Conservation (phyloP, 2,797 vertebrate genomes). For the Spinus olivaceus region DNA sequence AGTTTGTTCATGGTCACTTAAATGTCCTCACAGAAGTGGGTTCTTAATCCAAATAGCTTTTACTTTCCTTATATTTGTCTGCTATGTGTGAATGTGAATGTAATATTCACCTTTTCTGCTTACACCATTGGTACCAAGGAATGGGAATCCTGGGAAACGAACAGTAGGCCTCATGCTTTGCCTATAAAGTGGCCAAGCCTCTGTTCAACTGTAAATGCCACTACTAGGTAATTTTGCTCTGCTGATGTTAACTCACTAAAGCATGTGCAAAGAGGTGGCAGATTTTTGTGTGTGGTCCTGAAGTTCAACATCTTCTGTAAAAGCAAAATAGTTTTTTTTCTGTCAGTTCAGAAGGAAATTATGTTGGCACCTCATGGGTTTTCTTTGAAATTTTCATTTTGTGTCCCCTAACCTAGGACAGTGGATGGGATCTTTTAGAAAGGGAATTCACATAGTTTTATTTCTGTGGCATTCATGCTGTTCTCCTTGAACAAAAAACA, state of each 20-base stretch:
- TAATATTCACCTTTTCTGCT: background rate
- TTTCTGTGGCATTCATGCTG: background rate
- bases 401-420: background rate
- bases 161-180: background rate
- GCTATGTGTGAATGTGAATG: background rate
- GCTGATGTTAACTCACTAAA: background rate
- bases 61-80: background rate
- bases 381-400: background rate
- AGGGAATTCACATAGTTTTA: background rate
- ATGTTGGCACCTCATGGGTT: background rate
- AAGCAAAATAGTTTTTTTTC: background rate
- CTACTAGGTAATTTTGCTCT: background rate
- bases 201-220: background rate
- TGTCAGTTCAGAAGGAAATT: background rate
- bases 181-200: background rate
- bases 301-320: background rate
- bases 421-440: background rate
- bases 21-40: background rate
- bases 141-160: background rate
- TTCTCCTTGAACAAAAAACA: background rate
- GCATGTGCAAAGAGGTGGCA: background rate
- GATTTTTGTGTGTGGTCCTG: background rate
- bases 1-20: background rate
- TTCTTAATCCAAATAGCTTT: background rate
- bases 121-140: background rate